Conservation (phyloP, 2,888 invertebrate genomes). For the Leptura quadrifasciata region DNA sequence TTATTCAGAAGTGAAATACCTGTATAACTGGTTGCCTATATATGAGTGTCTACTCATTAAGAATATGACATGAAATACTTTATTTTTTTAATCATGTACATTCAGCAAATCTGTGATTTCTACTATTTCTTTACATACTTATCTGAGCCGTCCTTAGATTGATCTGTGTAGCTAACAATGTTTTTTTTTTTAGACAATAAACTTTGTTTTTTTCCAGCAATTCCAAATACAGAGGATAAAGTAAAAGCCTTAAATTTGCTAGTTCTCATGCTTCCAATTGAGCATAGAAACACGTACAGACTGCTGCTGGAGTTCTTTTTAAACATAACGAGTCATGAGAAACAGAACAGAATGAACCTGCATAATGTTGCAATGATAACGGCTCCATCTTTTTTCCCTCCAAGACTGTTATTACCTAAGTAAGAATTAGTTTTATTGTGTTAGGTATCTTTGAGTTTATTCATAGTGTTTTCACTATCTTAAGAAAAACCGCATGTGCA, state of each 20-base stretch:
- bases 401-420: slow-evolving; percentile 74
- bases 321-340: slow-evolving; percentile 82
- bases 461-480: neutral
- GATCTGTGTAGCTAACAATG: neutral
- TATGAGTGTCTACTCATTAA: no score
- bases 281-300: slow-evolving; percentile 89
- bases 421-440: slow-evolving; percentile 55
- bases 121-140: no score
- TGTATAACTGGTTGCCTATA: no score
- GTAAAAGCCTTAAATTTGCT: slow-evolving; percentile 85
- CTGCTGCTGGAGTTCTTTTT: slow-evolving; percentile 87
- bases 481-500: no score
- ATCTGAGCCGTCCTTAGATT: no score
- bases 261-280: slow-evolving; percentile 87
- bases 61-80: no score
- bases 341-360: slow-evolving; percentile 90
- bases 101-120: no score
- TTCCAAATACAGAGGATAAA: slow-evolving; percentile 80
- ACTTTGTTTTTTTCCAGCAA: slow-evolving; percentile 61
- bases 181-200: slow-evolving; percentile 11
- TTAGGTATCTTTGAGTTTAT: neutral
- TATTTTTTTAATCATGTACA: no score
- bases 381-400: slow-evolving; percentile 94
- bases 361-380: slow-evolving; percentile 96
- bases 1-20: no score